Evolutionary conservation across 2,113 vertebrate genomes (phyloP).

Genomic region (Oryzias melastigma): DNA sequence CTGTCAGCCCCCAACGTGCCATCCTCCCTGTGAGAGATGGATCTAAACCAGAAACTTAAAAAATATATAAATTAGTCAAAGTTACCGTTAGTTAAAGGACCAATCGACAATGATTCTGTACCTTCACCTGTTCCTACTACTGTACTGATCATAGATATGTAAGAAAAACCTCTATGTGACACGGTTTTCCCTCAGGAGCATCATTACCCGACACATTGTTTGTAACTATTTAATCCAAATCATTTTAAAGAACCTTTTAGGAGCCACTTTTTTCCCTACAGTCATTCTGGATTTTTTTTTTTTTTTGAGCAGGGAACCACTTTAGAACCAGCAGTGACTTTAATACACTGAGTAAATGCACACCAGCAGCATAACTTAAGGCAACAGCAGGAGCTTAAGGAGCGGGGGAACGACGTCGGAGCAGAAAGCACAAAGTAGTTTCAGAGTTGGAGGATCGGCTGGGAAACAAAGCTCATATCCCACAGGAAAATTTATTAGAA

Average conservation of each 20-base stretch:
- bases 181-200: neutral
- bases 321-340: constrained; percentile 10
- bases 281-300: neutral
- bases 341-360: constrained; percentile 22
- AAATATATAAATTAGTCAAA: too few relatives aligned
- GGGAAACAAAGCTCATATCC: constrained; percentile 62
- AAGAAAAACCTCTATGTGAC: neutral
- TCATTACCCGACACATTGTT: neutral
- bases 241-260: neutral
- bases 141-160: neutral
- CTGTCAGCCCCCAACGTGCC: too few relatives aligned
- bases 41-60: too few relatives aligned
- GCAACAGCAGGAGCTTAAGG: constrained; percentile 38
- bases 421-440: constrained; percentile 50
- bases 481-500: constrained; percentile 59
- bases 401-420: constrained; percentile 37
- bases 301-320: neutral
- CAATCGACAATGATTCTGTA: too few relatives aligned
- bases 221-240: neutral
- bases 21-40: too few relatives aligned
- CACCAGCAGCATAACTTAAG: constrained; percentile 39
- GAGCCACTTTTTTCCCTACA: neutral
- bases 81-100: too few relatives aligned
- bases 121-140: too few relatives aligned
- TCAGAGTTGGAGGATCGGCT: constrained; percentile 41